These are phyloP conservation scores for Pediacus dermestoides DNA, from an alignment of 2,888 invertebrate species.

Conservation along the genomic window DNA sequence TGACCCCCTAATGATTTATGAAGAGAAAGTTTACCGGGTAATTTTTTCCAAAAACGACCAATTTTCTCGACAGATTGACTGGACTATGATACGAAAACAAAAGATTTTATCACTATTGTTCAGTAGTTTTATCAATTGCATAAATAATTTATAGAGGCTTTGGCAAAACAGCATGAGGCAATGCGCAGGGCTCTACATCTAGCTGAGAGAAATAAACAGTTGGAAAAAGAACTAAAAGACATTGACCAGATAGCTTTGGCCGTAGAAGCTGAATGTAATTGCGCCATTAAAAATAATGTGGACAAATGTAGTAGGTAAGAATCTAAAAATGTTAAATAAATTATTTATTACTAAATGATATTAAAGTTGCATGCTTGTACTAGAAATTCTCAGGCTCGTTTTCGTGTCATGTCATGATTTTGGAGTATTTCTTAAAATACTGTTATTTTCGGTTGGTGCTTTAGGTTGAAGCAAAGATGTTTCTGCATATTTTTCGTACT, in stretches of 20 bases:
- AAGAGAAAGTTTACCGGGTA: no score
- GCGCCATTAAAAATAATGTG: conserved; percentile 60
- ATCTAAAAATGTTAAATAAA: no score
- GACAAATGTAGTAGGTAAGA: conserved; percentile 48
- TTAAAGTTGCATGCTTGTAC: neutral
- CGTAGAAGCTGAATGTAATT: conserved; percentile 74
- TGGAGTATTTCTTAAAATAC: no score
- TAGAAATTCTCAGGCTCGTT: no score
- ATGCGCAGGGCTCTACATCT: conserved; percentile 71
- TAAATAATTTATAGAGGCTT: conserved; percentile 50
- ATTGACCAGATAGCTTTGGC: conserved; percentile 70
- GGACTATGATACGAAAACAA: conserved; percentile 7
- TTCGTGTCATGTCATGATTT: no score
- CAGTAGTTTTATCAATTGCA: no score
- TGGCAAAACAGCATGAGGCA: conserved; percentile 74
- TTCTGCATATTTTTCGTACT: no score
- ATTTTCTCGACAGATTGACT: no score
- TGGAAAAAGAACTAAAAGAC: conserved; percentile 69
- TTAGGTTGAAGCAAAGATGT: no score
- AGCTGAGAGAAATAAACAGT: conserved; percentile 67
- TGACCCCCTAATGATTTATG: no score
- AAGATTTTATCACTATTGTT: conserved; percentile 8
- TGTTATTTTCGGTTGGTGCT: no score
- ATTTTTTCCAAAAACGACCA: no score
- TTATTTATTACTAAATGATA: conserved; percentile 16